Base-by-base conservation (phyloP, 64 coral and sea anemone genomes). In the Montipora efflorescens region DNA sequence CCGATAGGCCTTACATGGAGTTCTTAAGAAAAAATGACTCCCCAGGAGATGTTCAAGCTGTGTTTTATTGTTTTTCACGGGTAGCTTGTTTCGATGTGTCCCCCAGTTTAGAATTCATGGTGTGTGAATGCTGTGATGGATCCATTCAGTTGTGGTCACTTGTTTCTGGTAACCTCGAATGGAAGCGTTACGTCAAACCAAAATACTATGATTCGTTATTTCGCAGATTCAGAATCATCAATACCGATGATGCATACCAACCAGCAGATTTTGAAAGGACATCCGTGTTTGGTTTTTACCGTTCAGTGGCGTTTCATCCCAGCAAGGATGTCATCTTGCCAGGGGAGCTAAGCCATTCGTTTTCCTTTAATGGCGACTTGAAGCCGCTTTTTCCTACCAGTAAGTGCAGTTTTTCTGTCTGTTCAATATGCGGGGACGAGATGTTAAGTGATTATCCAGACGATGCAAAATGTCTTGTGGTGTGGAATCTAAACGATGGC, bases 221-320 rank as follows among this genome's bases (percentile, higher is more conserved):
- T 23, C 22, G 0, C 22, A 0, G 0, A 23, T 23, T 23, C 22
- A 23, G 22, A 23, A 0, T 23, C 22, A 23, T 23, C 22, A 23
- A 23, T 23, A 23, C n/a, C n/a, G n/a, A 28, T 28, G 28, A 28
- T 28, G 28, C 46, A 58, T 83, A 36, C 81, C 81, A 28, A 1
- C 28, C 13, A 6, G 67, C 81, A 36, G 28, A 19, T 67, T 83
- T 28, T 28, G 28, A 36, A 36, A 36, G 28, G 28, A 2, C 1
- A 2, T 36, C 1, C 28, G 28, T 36, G 28, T 2, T 36, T 36
- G 28, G 28, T 36, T 18, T 8, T 9, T 84, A 19, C 43, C 81
- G 81, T 44, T 68, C 59, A 8, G 81, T 84, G 47, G 81, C 70
- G 46, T 84, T 84, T 84, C 81, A 84, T 84, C 81, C 81, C 10